phyloP scores from a whole-genome alignment of 1,140 invertebrate species.

The Eupristina koningsbergeri region DNA sequence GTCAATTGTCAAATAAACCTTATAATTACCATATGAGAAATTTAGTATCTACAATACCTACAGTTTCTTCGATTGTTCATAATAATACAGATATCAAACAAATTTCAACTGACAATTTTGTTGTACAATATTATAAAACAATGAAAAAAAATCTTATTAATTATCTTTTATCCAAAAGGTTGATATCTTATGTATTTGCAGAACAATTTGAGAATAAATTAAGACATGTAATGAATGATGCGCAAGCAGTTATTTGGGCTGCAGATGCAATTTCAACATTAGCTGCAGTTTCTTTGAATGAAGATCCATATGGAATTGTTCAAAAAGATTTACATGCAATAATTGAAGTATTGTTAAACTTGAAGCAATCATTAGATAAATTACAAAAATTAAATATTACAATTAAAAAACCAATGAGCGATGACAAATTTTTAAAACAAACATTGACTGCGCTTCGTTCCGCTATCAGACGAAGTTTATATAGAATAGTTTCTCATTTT shows the following conservation, averaged over 20 bases:
- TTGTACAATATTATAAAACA: slow-evolving; percentile 61
- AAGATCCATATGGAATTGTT: slow-evolving; percentile 86
- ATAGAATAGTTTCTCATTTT: slow-evolving; percentile 81
- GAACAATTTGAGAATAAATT: slow-evolving; percentile 80
- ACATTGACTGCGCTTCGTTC: slow-evolving; percentile 77
- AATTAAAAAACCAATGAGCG: slow-evolving; percentile 75
- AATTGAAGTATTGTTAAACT: slow-evolving; percentile 77
- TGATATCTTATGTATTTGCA: slow-evolving; percentile 81
- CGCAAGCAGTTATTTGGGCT: slow-evolving; percentile 81
- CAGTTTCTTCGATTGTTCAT: not conserved
- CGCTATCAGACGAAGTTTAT: slow-evolving; percentile 82
- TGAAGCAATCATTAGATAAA: slow-evolving; percentile 82
- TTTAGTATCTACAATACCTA: slow-evolving; percentile 50
- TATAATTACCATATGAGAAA: slow-evolving; percentile 66
- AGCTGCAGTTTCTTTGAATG: slow-evolving; percentile 78
- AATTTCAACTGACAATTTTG: slow-evolving; percentile 53
- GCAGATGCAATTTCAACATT: slow-evolving; percentile 81
- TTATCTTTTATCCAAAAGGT: slow-evolving; percentile 72
- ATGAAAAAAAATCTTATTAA: slow-evolving; percentile 60
- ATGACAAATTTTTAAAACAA: slow-evolving; percentile 77
- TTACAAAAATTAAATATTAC: slow-evolving; percentile 78
- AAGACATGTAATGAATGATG: slow-evolving; percentile 77
- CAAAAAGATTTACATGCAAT: slow-evolving; percentile 83
- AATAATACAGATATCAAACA: slow-evolving; percentile 19
- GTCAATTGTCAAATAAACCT: slow-evolving; percentile 49